Evolutionary conservation across 2,797 vertebrate genomes (phyloP), one percentile per base, ranked within the genome.

Genomic region (Crypturellus tataupa): DNA sequence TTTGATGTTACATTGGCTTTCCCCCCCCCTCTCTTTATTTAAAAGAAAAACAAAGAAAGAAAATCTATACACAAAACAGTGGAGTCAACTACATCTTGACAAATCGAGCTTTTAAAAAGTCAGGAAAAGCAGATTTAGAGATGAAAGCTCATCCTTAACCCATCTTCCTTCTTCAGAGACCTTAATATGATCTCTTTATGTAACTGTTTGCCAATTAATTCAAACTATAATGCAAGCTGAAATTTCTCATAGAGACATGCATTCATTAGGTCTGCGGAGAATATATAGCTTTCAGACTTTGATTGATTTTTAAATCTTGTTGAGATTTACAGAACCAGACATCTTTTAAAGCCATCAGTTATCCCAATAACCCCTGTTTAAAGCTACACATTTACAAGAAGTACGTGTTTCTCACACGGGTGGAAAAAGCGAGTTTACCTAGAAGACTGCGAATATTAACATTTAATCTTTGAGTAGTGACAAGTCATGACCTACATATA

Each of bases 151-250:
- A 62, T 84, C 90, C 92, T 96, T 96, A 96, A 93, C 93, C 94
- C 85, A 91, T 89, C 94, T 94, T 95, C 94, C 89, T 88, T 91
- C 92, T 95, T 95, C 94, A 89, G 89, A 95, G 91, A 94, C 96
- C 96, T 95, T 95, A 96, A 94, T 91, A 84, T 91, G 94, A 97
- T 95, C 92, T 94, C 87, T 95, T 95, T 97, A 95, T 93, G 73
- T 95, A 96, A 96, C 95, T 91, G 49, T 91, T 94, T 96, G 90
- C 55, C 92, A 95, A 95, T 95, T 97, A 96, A 95, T 95, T 94
- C 80, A 88, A 93, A 90, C 90, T 93, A 94, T 67, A 94, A 96
- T 44, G 67, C 67, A 85, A 92, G 89, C 92, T 89, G 82, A 77
- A 72, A 49, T 92, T 94, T 84, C 0, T 3, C 90, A 89, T 24